phyloP scores from a whole-genome alignment of 2,113 vertebrate genomes.

The Python bivittatus region DNA sequence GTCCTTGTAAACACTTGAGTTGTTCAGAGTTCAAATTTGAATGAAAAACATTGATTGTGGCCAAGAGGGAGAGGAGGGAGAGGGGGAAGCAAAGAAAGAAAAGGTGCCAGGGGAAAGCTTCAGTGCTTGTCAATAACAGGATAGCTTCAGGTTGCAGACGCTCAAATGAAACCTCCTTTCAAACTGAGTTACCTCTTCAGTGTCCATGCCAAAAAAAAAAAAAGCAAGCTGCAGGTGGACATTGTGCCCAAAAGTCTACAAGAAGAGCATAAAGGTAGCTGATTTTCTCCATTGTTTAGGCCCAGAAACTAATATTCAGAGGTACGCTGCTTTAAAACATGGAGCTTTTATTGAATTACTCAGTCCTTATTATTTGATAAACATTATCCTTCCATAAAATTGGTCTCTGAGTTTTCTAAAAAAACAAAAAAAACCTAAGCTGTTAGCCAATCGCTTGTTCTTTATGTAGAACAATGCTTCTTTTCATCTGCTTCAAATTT shows the following conservation, averaged over 20 bases:
- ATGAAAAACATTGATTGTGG: conserved; percentile 45
- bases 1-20: conserved; percentile 69
- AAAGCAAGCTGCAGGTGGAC: neutral
- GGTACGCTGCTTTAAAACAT: neutral
- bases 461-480: neutral
- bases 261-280: neutral
- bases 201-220: neutral
- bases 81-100: conserved; percentile 34
- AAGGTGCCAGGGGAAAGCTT: conserved; percentile 37
- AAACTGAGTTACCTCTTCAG: conserved; percentile 24
- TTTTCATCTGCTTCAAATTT: neutral
- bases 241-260: neutral
- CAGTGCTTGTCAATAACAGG: conserved; percentile 21
- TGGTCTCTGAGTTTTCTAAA: neutral
- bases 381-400: neutral
- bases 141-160: neutral
- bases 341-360: neutral
- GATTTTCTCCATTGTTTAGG: neutral
- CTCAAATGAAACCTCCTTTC: neutral
- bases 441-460: neutral
- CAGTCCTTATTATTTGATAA: neutral
- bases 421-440: neutral
- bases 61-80: conserved; percentile 30
- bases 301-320: neutral
- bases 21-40: conserved; percentile 68